These are phyloP conservation scores for Aphrocallistes beatrix DNA, from an alignment of 37 sponge, comb jelly and placozoan genomes.

Conservation along the genomic window DNA sequence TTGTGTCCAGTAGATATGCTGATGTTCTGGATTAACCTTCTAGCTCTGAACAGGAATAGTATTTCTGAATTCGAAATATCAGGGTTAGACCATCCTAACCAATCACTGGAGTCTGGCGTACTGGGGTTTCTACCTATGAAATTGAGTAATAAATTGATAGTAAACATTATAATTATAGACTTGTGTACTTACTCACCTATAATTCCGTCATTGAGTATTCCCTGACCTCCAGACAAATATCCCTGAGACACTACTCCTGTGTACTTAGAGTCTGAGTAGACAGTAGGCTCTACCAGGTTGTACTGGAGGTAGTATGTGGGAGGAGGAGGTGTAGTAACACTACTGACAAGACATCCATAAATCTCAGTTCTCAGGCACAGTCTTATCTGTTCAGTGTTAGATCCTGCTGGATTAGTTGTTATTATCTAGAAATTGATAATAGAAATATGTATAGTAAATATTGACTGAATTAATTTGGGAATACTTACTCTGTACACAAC, in stretches of 20 bases:
- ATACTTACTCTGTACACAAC: background rate
- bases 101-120: background rate
- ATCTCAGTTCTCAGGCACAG: background rate
- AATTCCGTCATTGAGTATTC: background rate
- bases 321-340: too few relatives aligned
- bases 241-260: background rate
- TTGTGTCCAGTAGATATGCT: background rate
- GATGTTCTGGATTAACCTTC: background rate
- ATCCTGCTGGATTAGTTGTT: background rate
- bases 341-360: background rate
- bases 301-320: background rate
- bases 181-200: background rate
- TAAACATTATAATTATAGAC: too few relatives aligned
- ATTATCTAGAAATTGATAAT: background rate
- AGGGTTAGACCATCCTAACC: background rate
- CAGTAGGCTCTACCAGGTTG: slow-evolving; percentile 3
- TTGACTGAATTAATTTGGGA: background rate
- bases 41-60: background rate
- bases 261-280: background rate
- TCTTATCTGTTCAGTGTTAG: background rate
- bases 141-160: too few relatives aligned
- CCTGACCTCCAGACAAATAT: background rate
- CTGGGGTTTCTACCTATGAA: background rate
- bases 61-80: background rate
- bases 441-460: background rate